Percentiles rank a stretch among this genome's conserved stretches.
These are phyloP conservation scores for Stegostoma tigrinum DNA, from an alignment of 2,113 vertebrate species.

Conservation along the genomic window DNA sequence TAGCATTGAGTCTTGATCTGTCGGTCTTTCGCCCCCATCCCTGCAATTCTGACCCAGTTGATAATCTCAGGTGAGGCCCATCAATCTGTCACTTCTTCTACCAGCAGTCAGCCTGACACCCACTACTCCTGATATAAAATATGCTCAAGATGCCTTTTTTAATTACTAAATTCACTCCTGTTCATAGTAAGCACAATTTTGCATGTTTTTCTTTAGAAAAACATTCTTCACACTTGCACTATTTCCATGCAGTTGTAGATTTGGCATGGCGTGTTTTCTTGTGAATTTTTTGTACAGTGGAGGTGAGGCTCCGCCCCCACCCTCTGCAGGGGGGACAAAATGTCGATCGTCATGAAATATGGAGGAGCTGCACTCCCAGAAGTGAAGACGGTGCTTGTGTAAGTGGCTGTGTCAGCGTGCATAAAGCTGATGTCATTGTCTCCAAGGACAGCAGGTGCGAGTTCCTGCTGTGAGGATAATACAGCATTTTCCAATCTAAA, in stretches of 20 bases:
- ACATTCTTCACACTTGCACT: background rate
- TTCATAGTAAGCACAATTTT: background rate
- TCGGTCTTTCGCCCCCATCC: background rate
- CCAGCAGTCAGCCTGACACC: background rate
- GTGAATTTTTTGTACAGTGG: background rate
- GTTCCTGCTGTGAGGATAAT: constrained; percentile 25
- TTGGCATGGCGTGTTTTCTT: background rate
- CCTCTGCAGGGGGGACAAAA: background rate
- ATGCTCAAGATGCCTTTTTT: background rate
- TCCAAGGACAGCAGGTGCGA: background rate
- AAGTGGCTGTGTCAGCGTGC: constrained; percentile 4
- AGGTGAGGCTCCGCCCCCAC: too few species aligned
- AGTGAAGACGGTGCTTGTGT: background rate
- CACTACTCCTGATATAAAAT: background rate
- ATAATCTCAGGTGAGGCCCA: background rate
- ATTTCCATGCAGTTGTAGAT: background rate
- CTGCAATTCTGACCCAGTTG: constrained; percentile 3
- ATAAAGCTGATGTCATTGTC: constrained; percentile 23
- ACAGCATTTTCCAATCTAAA: constrained; percentile 17
- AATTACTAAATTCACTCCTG: background rate
- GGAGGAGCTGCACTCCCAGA: background rate
- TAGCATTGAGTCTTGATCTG: background rate
- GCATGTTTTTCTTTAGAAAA: background rate
- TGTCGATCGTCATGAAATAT: constrained; percentile 6
- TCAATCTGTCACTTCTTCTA: background rate